Base-by-base conservation (phyloP, 2,113 vertebrate genomes). In the Myrmecobius fasciatus region DNA sequence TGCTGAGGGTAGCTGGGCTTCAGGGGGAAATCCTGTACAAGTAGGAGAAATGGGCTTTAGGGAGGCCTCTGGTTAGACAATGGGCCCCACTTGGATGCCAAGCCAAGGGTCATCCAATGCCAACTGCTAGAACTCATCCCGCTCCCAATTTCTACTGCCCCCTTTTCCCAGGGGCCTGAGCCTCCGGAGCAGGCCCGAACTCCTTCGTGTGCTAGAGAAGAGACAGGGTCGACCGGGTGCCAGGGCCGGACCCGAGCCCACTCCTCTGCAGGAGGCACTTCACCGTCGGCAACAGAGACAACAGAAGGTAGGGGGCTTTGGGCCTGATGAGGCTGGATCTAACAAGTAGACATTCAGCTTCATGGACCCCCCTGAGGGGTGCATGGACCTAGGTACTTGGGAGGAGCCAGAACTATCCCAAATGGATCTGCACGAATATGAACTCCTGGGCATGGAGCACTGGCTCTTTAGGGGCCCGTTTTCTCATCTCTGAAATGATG, bases 141-240 rank as follows among this genome's bases (percentile, higher is more conserved):
- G 24, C 88, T 89, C 43, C 46, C 25, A 2, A 25, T 22, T 89
- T 48, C 31, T 3, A 11, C 31, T 17, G 28, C 31, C 43, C 46
- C 88, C 88, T 47, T 1, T 48, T 11, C 43, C 43, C 88, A 89
- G 88, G 25, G 88, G 46, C 88, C 88, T 89, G 88, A 89, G 88
- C 6, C 88, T 89, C 7, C 46, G 46, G 43, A 43, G 22, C 46
- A 89, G 25, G 75, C 95, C 97, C 31, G 96, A 97, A 91, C 91
- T 97, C 24, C 56, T 97, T 48, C 94, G 94, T 24, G 97, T 97
- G 54, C 75, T 97, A n/a, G 97, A 97, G 51, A 88, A 96, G 88
- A 90, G 95, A 92, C 94, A 95, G 36, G 60, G 56, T 28, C 28
- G 3, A 31, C 56, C 28, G 3, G 56, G 56, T 31, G 10, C 56